phyloP scores from a whole-genome alignment of 2,888 invertebrate genomes.

The Smittia sp. region DNA sequence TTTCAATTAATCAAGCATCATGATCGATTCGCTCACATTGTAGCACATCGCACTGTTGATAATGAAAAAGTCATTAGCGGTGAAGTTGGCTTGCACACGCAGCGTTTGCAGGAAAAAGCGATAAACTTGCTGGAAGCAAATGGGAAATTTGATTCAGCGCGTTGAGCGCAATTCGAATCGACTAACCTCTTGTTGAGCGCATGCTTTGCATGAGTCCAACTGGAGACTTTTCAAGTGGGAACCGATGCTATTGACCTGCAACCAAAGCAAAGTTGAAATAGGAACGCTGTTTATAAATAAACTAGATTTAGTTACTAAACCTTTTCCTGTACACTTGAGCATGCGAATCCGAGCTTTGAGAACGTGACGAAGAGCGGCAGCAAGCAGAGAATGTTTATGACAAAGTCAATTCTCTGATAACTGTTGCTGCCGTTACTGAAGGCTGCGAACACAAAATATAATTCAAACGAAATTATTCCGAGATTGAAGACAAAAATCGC shows the following conservation, averaged over 20 bases:
- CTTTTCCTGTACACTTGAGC: not conserved
- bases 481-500: not conserved
- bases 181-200: not conserved
- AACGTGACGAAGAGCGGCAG: not conserved
- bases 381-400: not conserved
- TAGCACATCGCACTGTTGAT: slow-evolving; percentile 9
- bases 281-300: not conserved
- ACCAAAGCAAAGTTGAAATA: too few relatives aligned
- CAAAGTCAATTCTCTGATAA: not conserved
- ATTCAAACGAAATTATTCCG: not conserved
- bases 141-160: not conserved
- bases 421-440: not conserved
- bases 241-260: not conserved
- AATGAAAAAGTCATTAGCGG: slow-evolving; percentile 12
- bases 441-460: not conserved
- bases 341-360: not conserved
- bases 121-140: slow-evolving; percentile 15
- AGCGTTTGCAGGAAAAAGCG: slow-evolving; percentile 3
- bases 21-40: slow-evolving; percentile 13
- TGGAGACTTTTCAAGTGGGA: not conserved
- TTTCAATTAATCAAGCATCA: not conserved
- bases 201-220: not conserved
- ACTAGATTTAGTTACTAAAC: not conserved
- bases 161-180: not conserved
- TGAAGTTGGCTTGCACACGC: not conserved